Percentiles rank a stretch among this genome's conserved stretches.
phyloP scores from a whole-genome alignment of 1,140 invertebrate species.

The Drosophila asahinai region DNA sequence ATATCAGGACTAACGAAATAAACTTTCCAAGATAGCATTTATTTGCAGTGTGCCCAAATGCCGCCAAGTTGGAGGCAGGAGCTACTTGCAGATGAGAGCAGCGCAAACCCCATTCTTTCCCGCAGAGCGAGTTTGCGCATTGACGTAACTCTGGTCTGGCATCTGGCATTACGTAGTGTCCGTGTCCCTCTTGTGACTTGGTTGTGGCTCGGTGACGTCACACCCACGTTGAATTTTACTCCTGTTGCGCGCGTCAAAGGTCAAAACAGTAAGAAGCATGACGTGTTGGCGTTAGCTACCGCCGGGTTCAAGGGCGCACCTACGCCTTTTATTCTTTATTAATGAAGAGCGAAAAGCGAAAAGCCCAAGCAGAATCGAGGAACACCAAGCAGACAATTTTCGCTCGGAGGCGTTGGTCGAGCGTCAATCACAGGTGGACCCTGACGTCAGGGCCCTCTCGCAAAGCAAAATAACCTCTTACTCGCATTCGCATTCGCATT shows the following conservation, averaged over 20 bases:
- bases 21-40: neutral
- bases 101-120: neutral
- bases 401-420: constrained; percentile 34
- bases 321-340: constrained; percentile 43
- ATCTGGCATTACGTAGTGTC: constrained; percentile 59
- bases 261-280: constrained; percentile 47
- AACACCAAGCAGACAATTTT: constrained; percentile 8
- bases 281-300: constrained; percentile 54
- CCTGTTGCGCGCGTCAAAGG: constrained; percentile 73
- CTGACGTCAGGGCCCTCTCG: constrained; percentile 61
- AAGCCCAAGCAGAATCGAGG: constrained; percentile 11
- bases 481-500: constrained; percentile 7
- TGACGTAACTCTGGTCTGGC: constrained; percentile 54
- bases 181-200: neutral
- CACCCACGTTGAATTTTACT: constrained; percentile 41
- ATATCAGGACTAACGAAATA: neutral
- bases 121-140: constrained; percentile 51
- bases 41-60: constrained; percentile 22
- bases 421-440: constrained; percentile 72
- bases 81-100: constrained; percentile 11
- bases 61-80: constrained; percentile 8
- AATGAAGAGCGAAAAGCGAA: constrained; percentile 28
- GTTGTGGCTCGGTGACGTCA: constrained; percentile 60
- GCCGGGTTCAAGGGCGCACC: constrained; percentile 67
- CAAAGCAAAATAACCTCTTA: constrained; percentile 20